Evolutionary conservation across 2,888 invertebrate genomes (phyloP).

Genomic region (Laspeyria flexula): DNA sequence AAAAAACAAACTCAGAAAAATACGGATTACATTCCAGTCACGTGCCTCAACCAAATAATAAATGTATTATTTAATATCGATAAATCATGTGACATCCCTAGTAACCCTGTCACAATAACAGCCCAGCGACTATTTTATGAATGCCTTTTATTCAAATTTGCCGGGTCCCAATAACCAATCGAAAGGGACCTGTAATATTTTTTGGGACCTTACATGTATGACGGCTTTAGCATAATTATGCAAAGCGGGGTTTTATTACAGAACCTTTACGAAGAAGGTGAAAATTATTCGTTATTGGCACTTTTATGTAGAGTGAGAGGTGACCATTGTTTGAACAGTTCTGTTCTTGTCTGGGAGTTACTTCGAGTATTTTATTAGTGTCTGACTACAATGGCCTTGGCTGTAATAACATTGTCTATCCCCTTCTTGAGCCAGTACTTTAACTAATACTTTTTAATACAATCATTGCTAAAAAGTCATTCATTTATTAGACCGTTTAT

Average conservation of each 20-base stretch:
- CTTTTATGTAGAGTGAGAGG: constrained; percentile 17
- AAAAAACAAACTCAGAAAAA: no score
- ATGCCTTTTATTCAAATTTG: constrained; percentile 83
- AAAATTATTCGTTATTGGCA: constrained; percentile 32
- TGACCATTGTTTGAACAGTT: constrained; percentile 2
- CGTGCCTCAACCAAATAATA: constrained; percentile 2
- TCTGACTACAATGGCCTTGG: no score
- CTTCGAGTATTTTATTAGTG: neutral
- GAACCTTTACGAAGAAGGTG: constrained; percentile 40
- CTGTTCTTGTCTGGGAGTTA: neutral
- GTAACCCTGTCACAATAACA: constrained; percentile 70
- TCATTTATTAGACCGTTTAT: no score
- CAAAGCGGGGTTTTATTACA: constrained; percentile 40
- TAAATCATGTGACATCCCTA: constrained; percentile 45
- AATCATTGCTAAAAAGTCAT: no score
- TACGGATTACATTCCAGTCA: constrained; percentile 3
- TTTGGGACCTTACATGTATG: constrained; percentile 59
- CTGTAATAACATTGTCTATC: no score
- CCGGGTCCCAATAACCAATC: constrained; percentile 77
- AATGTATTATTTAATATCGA: constrained; percentile 24
- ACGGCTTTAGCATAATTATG: constrained; percentile 43
- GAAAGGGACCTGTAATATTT: constrained; percentile 57
- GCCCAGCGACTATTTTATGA: constrained; percentile 79
- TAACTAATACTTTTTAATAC: no score
- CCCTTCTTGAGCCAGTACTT: no score